These are phyloP conservation scores for Drosophila nigricruria DNA, from an alignment of 2,888 invertebrate species.

Conservation along the genomic window DNA sequence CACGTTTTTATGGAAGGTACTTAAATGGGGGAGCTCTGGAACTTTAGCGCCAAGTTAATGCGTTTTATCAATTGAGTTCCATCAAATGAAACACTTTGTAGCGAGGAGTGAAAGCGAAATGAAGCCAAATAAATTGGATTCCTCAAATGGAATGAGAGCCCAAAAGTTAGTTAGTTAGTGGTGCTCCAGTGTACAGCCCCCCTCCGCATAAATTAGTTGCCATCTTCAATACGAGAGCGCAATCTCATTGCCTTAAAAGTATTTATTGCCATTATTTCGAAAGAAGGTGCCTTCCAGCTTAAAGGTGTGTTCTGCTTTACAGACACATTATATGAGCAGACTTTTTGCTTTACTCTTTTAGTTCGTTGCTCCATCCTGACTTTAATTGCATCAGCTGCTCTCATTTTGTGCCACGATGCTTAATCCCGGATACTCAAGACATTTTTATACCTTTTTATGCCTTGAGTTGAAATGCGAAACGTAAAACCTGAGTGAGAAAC, in stretches of 20 bases:
- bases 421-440: neutral
- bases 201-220: conserved; percentile 58
- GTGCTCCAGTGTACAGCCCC: conserved; percentile 19
- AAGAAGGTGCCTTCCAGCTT: conserved; percentile 4
- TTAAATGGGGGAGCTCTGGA: conserved; percentile 42
- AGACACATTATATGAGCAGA: neutral
- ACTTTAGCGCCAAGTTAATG: conserved; percentile 75
- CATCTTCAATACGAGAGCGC: conserved; percentile 10
- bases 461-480: neutral
- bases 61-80: conserved; percentile 79
- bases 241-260: conserved; percentile 19
- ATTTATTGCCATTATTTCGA: conserved; percentile 27
- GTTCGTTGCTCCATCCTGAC: neutral
- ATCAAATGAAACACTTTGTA: conserved; percentile 77
- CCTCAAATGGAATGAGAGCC: conserved; percentile 11
- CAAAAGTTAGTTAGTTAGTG: conserved; percentile 74
- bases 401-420: conserved; percentile 47
- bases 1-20: conserved; percentile 62
- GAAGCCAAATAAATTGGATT: conserved; percentile 75
- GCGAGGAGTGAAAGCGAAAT: conserved; percentile 45
- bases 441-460: neutral
- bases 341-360: neutral
- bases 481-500: neutral
- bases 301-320: conserved; percentile 13
- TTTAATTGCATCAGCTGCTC: conserved; percentile 30